Percentiles rank a stretch among this genome's conserved stretches.
These are phyloP conservation scores for Hemicentrotus pulcherrimus DNA, from an alignment of 35 echinoderm and acorn worm species.

Conservation along the genomic window DNA sequence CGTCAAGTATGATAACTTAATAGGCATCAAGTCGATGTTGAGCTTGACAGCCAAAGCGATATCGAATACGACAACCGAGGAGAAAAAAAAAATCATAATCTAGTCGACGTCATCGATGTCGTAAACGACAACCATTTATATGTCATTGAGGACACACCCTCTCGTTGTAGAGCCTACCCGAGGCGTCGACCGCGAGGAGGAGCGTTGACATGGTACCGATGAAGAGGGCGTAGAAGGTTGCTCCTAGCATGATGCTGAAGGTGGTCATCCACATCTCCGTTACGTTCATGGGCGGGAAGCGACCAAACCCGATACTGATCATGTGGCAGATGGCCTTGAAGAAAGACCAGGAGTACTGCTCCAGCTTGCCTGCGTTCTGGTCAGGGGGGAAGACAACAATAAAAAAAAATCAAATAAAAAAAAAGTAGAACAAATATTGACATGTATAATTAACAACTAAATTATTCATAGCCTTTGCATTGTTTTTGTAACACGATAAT, in stretches of 20 bases:
- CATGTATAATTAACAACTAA: too few relatives aligned
- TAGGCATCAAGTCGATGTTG: too few relatives aligned
- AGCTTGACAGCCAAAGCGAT: not conserved
- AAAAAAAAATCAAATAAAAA: not conserved
- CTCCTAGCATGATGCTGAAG: constrained; percentile 89
- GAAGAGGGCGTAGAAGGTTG: constrained; percentile 94
- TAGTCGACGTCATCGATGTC: not conserved
- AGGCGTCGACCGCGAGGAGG: constrained; percentile 84
- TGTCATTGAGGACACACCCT: constrained; percentile 57
- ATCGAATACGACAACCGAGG: not conserved
- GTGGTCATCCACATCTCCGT: constrained; percentile 92
- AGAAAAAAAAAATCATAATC: not conserved
- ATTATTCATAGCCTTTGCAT: too few relatives aligned
- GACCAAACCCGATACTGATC: constrained; percentile 94
- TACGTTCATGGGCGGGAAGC: constrained; percentile 76
- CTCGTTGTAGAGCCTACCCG: constrained; percentile 94
- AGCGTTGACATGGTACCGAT: constrained; percentile 94
- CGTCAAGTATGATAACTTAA: too few relatives aligned
- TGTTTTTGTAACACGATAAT: too few relatives aligned
- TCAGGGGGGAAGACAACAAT: not conserved
- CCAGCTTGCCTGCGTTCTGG: constrained; percentile 84
- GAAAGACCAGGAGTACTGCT: constrained; percentile 99
- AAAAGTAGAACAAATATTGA: too few relatives aligned
- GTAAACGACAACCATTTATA: not conserved
- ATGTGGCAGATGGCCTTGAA: constrained; percentile 96